phyloP scores from a whole-genome alignment of 2,797 vertebrate species.

The Odontamblyopus rebecca region DNA sequence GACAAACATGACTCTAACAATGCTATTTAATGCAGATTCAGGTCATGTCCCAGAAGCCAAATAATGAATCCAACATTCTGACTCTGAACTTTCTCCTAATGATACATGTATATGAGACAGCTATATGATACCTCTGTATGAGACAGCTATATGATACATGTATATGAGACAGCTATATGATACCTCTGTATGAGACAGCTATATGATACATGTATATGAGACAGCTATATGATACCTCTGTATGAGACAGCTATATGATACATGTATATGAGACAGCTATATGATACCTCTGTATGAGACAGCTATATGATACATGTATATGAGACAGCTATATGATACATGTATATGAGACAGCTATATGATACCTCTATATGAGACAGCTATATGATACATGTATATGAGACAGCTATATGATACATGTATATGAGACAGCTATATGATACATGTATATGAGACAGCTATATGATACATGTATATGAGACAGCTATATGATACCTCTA shows the following conservation, averaged over 20 bases:
- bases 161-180: neutral
- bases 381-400: too few species aligned
- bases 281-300: neutral
- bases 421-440: too few species aligned
- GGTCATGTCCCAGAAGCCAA: slow-evolving; percentile 34
- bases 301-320: too few species aligned
- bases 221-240: too few species aligned
- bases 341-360: neutral
- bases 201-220: neutral
- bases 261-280: too few species aligned
- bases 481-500: too few species aligned
- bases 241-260: too few species aligned
- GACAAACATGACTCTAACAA: neutral
- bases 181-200: neutral
- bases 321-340: too few species aligned
- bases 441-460: too few species aligned
- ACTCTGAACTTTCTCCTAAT: neutral
- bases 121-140: neutral
- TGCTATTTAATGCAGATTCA: neutral
- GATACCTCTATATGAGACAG: too few species aligned
- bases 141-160: too few species aligned
- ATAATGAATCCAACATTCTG: neutral
- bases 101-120: neutral
- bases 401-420: neutral
- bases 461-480: neutral